Evolutionary conservation across 92 coral and sea anemone species (phyloP).

Genomic region (Virgularia gustaviana): DNA sequence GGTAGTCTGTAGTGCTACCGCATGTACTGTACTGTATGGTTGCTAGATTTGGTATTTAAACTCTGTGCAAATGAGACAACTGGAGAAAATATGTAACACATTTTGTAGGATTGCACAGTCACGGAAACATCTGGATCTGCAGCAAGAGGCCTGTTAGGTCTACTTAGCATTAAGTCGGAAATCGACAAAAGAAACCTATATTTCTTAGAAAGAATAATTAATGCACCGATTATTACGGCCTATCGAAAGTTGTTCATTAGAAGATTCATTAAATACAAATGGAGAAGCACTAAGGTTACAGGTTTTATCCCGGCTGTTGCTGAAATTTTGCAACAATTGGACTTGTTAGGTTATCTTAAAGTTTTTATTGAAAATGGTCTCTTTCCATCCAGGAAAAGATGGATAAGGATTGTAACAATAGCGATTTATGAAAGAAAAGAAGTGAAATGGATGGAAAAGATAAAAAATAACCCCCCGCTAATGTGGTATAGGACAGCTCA

Average conservation of each 20-base stretch:
- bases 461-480: too few species aligned
- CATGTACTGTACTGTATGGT: background rate
- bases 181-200: background rate
- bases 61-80: background rate
- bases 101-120: conserved; percentile 16
- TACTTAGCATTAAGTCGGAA: background rate
- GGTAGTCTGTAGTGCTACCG: background rate
- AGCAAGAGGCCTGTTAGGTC: conserved; percentile 7
- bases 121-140: conserved; percentile 8
- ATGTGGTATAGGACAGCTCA: too few species aligned
- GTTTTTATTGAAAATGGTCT: too few species aligned
- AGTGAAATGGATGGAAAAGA: too few species aligned
- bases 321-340: background rate
- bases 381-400: too few species aligned
- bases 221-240: background rate
- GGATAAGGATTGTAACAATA: too few species aligned
- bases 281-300: background rate
- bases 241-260: background rate
- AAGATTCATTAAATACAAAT: background rate
- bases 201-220: background rate
- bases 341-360: too few species aligned
- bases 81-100: background rate
- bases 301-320: conserved; percentile 6
- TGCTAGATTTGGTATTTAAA: background rate
- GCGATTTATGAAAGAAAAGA: too few species aligned